Percentiles rank a stretch among this genome's conserved stretches.
phyloP scores from a whole-genome alignment of 2,888 invertebrate species.

The Phengaris alcon region DNA sequence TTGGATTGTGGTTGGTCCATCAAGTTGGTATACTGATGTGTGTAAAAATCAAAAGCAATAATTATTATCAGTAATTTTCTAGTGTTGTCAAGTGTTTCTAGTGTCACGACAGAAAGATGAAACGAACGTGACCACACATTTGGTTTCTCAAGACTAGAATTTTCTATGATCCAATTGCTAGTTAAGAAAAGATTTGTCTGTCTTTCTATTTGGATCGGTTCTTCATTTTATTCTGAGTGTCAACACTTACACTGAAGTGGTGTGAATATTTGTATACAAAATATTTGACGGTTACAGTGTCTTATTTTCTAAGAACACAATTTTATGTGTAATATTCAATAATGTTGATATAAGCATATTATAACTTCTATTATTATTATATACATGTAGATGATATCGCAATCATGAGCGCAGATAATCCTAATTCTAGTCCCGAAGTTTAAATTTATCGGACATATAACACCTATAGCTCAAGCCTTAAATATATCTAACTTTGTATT shows the following conservation, averaged over 20 bases:
- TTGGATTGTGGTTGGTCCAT: too few species aligned
- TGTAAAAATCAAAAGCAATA: background rate
- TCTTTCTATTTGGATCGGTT: background rate
- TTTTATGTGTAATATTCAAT: background rate
- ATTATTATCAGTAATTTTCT: background rate
- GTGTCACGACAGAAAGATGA: background rate
- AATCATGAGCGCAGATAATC: background rate
- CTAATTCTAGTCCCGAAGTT: conserved; percentile 14
- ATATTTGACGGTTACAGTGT: conserved; percentile 24
- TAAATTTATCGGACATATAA: conserved; percentile 17
- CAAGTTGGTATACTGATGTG: too few species aligned
- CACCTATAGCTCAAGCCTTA: conserved; percentile 22
- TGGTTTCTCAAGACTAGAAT: background rate
- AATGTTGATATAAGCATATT: conserved; percentile 13
- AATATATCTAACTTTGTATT: conserved; percentile 23
- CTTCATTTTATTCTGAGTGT: background rate
- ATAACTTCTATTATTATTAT: conserved; percentile 18
- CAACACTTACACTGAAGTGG: background rate
- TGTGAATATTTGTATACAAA: background rate
- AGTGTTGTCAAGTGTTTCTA: too few species aligned
- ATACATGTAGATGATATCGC: conserved; percentile 21
- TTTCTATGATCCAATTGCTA: background rate
- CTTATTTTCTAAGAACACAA: conserved; percentile 25
- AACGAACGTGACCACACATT: background rate
- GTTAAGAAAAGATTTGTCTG: background rate